Percentiles rank a stretch among this genome's conserved stretches.
phyloP scores from a whole-genome alignment of 64 coral and sea anemone species.

The Pocillopora damicornis region DNA sequence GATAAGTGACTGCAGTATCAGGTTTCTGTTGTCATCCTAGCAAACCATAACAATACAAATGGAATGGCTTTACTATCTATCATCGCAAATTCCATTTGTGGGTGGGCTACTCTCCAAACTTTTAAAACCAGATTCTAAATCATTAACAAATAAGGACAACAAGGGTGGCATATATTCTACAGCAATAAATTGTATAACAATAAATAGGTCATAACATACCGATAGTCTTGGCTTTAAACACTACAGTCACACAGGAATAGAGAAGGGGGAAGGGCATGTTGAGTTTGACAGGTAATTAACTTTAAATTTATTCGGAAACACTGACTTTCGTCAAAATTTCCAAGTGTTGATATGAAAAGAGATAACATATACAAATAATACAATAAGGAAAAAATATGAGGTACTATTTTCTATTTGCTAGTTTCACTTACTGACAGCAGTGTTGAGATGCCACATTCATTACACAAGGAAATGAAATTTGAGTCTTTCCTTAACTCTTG shows the following conservation, averaged over 20 bases:
- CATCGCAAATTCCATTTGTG: too few relatives aligned
- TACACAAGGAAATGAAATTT: slow-evolving; percentile 21
- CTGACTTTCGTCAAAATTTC: too few relatives aligned
- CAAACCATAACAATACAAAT: background rate
- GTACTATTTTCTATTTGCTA: slow-evolving; percentile 19
- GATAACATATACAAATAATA: background rate
- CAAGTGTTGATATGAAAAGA: background rate
- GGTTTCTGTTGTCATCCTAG: slow-evolving; percentile 34
- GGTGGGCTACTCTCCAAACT: too few relatives aligned
- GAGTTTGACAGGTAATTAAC: background rate
- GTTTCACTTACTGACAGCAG: slow-evolving; percentile 12
- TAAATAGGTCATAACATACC: background rate
- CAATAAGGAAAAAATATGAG: background rate
- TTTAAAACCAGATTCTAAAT: too few relatives aligned
- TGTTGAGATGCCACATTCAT: slow-evolving; percentile 7
- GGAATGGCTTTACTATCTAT: too few relatives aligned
- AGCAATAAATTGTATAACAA: too few relatives aligned
- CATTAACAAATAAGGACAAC: too few relatives aligned
- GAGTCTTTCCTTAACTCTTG: slow-evolving; percentile 23
- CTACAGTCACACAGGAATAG: slow-evolving; percentile 20
- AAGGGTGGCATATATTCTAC: too few relatives aligned
- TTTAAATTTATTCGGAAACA: background rate
- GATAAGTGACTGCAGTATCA: slow-evolving; percentile 29
- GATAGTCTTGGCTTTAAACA: slow-evolving; percentile 8
- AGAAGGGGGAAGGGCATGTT: slow-evolving; percentile 13